Evolutionary conservation across 2,888 invertebrate genomes (phyloP).

Genomic region (Podabrus alpinus): DNA sequence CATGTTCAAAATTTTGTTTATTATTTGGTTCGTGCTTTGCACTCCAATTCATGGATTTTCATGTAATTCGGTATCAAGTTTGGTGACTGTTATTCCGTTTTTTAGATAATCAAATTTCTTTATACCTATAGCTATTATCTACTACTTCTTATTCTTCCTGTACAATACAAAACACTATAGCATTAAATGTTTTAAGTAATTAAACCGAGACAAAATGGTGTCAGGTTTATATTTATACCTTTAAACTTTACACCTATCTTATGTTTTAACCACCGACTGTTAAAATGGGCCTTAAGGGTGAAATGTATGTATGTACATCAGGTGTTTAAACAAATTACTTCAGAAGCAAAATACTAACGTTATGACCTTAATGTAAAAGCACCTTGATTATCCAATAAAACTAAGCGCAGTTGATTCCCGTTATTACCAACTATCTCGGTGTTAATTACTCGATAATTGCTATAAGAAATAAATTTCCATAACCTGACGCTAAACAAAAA

Average conservation of each 20-base stretch:
- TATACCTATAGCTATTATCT: not conserved
- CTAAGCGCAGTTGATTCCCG: not conserved
- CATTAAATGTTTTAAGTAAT: not conserved
- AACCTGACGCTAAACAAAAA: too few species aligned
- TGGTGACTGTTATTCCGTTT: not conserved
- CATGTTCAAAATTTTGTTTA: not conserved
- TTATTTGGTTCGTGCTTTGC: not conserved
- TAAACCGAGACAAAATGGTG: not conserved
- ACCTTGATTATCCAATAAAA: not conserved
- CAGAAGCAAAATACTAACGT: not conserved
- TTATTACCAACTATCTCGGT: not conserved
- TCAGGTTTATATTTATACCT: not conserved
- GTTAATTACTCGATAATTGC: too few species aligned
- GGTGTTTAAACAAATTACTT: not conserved
- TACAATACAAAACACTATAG: too few species aligned
- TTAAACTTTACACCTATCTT: not conserved
- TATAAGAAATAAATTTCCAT: too few species aligned
- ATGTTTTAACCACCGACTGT: not conserved
- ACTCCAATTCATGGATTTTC: not conserved
- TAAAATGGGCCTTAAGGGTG: not conserved
- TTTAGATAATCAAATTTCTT: not conserved
- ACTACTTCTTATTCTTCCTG: not conserved
- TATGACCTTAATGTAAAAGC: too few species aligned
- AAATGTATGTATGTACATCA: not conserved
- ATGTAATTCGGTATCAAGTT: not conserved